phyloP scores from a whole-genome alignment of 2,888 invertebrate species.

The Penaeus monodon region DNA sequence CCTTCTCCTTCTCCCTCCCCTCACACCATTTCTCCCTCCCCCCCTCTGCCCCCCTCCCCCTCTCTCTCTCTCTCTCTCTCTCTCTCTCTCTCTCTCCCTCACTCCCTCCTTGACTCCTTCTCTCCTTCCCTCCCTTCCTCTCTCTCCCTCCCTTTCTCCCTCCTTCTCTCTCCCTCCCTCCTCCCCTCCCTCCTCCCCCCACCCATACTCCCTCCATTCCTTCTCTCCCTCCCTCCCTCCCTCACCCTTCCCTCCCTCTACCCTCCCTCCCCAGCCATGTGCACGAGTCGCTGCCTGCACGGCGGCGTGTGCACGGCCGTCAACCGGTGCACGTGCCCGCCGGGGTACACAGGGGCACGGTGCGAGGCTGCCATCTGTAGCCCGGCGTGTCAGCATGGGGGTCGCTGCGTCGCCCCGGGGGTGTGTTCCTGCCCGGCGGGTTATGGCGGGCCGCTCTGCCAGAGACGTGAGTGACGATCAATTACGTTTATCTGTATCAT shows the following conservation, averaged over 20 bases:
- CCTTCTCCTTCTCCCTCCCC: too few species aligned
- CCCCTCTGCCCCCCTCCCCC: too few species aligned
- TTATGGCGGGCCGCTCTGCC: constrained; percentile 41
- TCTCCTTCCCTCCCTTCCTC: not conserved
- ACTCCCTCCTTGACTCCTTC: too few species aligned
- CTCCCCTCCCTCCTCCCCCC: not conserved
- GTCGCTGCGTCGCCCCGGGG: constrained; percentile 44
- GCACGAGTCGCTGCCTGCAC: constrained; percentile 79
- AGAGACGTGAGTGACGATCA: constrained; percentile 58
- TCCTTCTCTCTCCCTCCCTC: not conserved
- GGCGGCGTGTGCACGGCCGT: constrained; percentile 84
- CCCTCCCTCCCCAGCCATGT: constrained; percentile 39
- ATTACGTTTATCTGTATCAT: too few species aligned
- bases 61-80: too few species aligned
- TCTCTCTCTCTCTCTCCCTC: too few species aligned
- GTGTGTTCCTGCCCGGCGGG: constrained; percentile 48
- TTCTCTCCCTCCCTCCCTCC: too few species aligned
- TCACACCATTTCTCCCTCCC: too few species aligned
- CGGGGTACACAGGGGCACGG: constrained; percentile 76
- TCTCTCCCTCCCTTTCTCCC: too few species aligned
- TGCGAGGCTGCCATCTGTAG: constrained; percentile 62
- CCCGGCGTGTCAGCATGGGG: constrained; percentile 40
- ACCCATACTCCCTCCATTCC: not conserved
- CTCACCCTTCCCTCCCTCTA: too few species aligned
- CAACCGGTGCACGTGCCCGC: constrained; percentile 82